Evolutionary conservation across 2,113 vertebrate genomes (phyloP).

Genomic region (Melospiza melodia): DNA sequence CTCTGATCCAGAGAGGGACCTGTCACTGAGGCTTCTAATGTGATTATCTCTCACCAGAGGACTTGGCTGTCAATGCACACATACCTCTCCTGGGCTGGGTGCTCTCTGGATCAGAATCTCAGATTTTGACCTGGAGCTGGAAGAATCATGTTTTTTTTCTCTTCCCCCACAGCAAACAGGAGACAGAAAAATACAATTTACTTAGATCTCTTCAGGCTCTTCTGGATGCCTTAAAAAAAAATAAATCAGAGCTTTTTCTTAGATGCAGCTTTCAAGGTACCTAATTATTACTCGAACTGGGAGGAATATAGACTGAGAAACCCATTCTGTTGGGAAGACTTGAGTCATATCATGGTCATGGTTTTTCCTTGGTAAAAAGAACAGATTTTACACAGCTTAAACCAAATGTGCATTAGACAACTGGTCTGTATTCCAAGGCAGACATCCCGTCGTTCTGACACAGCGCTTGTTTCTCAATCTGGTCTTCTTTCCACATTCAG

Average conservation of each 20-base stretch:
- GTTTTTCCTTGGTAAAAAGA: constrained; percentile 19
- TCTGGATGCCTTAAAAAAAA: constrained; percentile 58
- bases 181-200: constrained; percentile 64
- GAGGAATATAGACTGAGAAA: constrained; percentile 7
- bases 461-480: not conserved
- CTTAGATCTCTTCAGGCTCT: constrained; percentile 63
- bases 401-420: not conserved
- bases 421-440: constrained; percentile 13
- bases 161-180: constrained; percentile 61
- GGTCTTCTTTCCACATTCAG: constrained; percentile 50
- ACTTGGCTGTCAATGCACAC: constrained; percentile 17
- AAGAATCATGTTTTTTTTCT: constrained; percentile 58
- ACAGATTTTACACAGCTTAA: constrained; percentile 13
- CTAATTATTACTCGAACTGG: not conserved
- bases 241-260: constrained; percentile 57
- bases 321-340: constrained; percentile 17
- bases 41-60: constrained; percentile 5
- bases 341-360: constrained; percentile 39
- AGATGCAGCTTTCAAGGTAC: constrained; percentile 40
- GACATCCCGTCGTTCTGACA: not conserved
- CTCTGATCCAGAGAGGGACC: constrained; percentile 65
- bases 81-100: constrained; percentile 57
- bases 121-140: constrained; percentile 62
- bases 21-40: constrained; percentile 1
- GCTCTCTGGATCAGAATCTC: constrained; percentile 67